Evolutionary conservation across 2,113 vertebrate genomes (phyloP).

Genomic region (Puma concolor): DNA sequence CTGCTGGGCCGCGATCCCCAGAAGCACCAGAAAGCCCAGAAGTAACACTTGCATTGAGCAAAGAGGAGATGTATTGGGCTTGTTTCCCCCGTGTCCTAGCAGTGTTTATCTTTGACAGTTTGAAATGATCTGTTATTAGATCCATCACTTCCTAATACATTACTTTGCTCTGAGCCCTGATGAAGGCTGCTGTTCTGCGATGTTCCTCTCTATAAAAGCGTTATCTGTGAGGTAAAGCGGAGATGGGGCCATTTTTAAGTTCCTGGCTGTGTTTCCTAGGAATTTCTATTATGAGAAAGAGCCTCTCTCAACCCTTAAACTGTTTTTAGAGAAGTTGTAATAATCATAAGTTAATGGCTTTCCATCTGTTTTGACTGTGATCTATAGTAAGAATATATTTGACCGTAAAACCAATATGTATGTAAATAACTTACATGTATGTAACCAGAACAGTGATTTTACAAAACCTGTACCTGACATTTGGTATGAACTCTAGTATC

Average conservation of each 20-base stretch:
- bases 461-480: not conserved
- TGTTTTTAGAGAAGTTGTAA: not conserved
- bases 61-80: not conserved
- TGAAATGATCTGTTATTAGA: not conserved
- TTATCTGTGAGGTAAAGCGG: not conserved
- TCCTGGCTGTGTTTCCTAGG: not conserved
- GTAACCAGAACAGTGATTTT: not conserved
- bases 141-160: not conserved
- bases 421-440: not conserved
- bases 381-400: not conserved
- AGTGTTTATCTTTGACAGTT: not conserved
- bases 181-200: not conserved
- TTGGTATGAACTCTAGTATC: not conserved
- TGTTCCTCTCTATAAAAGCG: not conserved
- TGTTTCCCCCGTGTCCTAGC: not conserved
- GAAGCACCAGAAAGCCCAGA: not conserved
- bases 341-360: not conserved
- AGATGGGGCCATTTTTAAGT: not conserved
- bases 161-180: not conserved
- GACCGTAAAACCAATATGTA: not conserved
- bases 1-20: not conserved
- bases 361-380: not conserved
- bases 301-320: not conserved
- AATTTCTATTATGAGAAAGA: not conserved
- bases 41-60: not conserved